phyloP scores from a whole-genome alignment of 2,888 invertebrate genomes.

The Uropetala carovei region DNA sequence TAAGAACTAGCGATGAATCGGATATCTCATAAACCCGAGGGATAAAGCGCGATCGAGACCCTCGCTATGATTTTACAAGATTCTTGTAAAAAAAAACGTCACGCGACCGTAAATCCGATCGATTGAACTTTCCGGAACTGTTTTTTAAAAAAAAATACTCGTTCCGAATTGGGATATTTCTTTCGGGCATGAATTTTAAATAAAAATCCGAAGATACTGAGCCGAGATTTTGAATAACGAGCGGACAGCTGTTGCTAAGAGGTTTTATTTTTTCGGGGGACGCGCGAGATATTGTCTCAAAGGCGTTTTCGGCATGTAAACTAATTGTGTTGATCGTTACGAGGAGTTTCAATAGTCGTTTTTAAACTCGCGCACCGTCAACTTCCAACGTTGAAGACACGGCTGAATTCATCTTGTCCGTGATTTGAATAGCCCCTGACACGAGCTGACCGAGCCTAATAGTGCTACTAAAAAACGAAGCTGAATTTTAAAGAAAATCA shows the following conservation, averaged over 20 bases:
- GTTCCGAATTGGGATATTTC: background rate
- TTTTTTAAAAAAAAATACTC: background rate
- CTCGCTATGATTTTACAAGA: background rate
- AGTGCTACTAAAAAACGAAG: too few relatives aligned
- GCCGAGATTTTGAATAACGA: background rate
- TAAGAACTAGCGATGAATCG: conserved; percentile 4
- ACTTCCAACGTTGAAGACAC: too few relatives aligned
- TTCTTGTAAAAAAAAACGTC: background rate
- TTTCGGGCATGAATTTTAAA: conserved; percentile 11
- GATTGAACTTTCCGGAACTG: background rate
- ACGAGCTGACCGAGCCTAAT: too few relatives aligned
- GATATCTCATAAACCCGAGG: background rate
- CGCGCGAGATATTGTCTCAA: too few relatives aligned
- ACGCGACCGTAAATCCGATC: background rate
- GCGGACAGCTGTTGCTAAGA: conserved; percentile 21
- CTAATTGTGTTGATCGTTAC: too few relatives aligned
- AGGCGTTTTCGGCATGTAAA: too few relatives aligned
- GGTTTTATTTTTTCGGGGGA: too few relatives aligned
- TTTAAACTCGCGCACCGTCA: too few relatives aligned
- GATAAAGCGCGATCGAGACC: background rate
- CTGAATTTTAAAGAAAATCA: too few relatives aligned
- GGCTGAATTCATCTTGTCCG: too few relatives aligned
- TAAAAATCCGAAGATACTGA: background rate
- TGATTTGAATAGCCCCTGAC: too few relatives aligned
- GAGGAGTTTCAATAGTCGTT: too few relatives aligned